phyloP scores from a whole-genome alignment of 2,797 vertebrate species.

The Pipistrellus kuhlii region DNA sequence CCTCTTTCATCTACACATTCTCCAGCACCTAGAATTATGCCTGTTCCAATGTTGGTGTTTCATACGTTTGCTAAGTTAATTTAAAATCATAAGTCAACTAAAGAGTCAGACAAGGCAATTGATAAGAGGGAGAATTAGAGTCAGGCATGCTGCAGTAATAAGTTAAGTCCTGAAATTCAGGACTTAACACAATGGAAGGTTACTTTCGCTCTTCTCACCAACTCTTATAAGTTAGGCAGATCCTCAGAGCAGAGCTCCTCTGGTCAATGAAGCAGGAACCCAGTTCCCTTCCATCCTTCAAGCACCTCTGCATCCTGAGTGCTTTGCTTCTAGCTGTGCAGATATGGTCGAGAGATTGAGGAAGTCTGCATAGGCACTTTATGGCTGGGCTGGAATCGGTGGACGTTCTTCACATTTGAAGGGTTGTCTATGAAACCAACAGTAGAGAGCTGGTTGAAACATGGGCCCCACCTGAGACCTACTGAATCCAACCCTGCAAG shows the following conservation, averaged over 20 bases:
- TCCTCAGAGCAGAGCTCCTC: not conserved
- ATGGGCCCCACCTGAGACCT: not conserved
- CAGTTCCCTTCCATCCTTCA: not conserved
- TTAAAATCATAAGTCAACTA: not conserved
- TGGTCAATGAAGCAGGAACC: not conserved
- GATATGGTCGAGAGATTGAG: not conserved
- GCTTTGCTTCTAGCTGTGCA: not conserved
- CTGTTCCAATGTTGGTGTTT: not conserved
- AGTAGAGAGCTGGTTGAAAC: not conserved
- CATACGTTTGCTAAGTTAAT: not conserved
- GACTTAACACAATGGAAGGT: not conserved
- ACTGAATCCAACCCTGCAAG: not conserved
- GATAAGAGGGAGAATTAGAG: not conserved
- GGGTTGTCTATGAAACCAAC: not conserved
- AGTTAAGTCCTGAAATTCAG: not conserved
- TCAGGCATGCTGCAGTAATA: not conserved
- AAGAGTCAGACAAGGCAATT: not conserved
- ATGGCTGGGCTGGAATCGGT: not conserved
- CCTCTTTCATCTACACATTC: not conserved
- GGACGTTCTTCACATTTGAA: not conserved
- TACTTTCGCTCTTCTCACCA: not conserved
- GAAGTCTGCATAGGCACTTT: not conserved
- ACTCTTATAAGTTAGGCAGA: not conserved
- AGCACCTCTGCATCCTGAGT: not conserved
- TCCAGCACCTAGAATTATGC: not conserved